Evolutionary conservation across 2,113 vertebrate genomes (phyloP).

Genomic region (Thunnus thynnus): DNA sequence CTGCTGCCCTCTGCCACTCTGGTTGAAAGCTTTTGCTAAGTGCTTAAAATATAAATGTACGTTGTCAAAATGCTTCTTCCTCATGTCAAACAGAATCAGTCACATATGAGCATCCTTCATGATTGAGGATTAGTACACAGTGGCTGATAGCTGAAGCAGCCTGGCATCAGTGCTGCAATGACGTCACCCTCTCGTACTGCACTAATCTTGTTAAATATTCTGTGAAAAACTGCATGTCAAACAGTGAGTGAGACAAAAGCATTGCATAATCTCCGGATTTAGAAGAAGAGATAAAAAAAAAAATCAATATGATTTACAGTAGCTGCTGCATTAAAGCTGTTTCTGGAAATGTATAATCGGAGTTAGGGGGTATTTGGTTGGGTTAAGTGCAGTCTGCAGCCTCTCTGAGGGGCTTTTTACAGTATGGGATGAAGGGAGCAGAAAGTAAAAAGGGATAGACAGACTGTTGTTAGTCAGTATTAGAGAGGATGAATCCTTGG

Average conservation of each 20-base stretch:
- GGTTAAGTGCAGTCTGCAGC: conserved; percentile 11
- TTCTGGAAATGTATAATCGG: conserved; percentile 34
- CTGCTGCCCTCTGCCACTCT: neutral
- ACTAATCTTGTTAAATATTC: conserved; percentile 31
- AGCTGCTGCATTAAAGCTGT: conserved; percentile 17
- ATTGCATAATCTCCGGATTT: conserved; percentile 32
- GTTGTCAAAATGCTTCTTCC: conserved; percentile 1
- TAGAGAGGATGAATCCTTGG: neutral
- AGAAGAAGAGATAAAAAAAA: conserved; percentile 1
- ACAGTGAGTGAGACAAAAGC: conserved; percentile 6
- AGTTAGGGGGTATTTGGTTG: conserved; percentile 6
- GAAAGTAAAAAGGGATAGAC: neutral
- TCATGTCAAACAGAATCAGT: neutral
- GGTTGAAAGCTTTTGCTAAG: conserved; percentile 31
- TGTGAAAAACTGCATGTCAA: neutral
- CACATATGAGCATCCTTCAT: conserved; percentile 40
- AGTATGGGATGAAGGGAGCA: conserved; percentile 3
- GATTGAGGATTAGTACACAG: conserved; percentile 37
- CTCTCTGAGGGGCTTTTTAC: neutral
- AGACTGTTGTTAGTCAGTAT: neutral
- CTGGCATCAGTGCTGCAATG: neutral
- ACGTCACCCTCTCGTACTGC: conserved; percentile 16
- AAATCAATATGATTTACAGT: conserved; percentile 28
- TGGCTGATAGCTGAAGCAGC: neutral
- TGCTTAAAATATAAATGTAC: conserved; percentile 15